Conservation (phyloP, 1,140 invertebrate species). For the Drosophila sp. region DNA sequence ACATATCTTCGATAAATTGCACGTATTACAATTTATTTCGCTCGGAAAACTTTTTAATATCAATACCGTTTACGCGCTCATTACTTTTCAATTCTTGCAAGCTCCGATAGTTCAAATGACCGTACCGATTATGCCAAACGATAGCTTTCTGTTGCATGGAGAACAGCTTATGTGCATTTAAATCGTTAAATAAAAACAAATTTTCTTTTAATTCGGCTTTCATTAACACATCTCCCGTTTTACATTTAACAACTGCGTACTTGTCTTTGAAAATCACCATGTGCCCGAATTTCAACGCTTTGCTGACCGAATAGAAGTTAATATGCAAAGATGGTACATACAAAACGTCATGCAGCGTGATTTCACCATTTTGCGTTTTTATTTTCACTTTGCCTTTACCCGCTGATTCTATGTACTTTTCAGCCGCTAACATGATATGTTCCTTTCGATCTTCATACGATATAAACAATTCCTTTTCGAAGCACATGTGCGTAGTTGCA, state of each 20-base stretch:
- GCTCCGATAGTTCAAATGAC: neutral
- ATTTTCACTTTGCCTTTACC: neutral
- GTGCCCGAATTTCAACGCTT: too few relatives aligned
- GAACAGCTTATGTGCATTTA: neutral
- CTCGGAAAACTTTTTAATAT: neutral
- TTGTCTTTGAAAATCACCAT: too few relatives aligned
- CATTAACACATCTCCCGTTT: too few relatives aligned
- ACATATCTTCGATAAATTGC: neutral
- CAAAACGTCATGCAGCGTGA: too few relatives aligned
- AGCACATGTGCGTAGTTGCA: constrained; percentile 2
- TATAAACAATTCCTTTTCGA: neutral
- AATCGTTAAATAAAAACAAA: too few relatives aligned
- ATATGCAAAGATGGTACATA: too few relatives aligned
- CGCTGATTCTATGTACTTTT: neutral
- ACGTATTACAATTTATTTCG: constrained; percentile 8
- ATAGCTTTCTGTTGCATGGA: neutral
- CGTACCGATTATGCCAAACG: constrained; percentile 1
- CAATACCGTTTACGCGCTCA: constrained; percentile 1
- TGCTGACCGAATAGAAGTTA: too few relatives aligned
- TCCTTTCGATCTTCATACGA: neutral
- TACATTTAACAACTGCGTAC: too few relatives aligned
- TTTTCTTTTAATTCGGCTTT: too few relatives aligned
- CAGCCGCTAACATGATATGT: constrained; percentile 1
- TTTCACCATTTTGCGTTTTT: too few relatives aligned
- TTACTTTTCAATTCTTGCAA: neutral